Evolutionary conservation across 1,140 invertebrate genomes (phyloP), one percentile per base, ranked within the genome.

Genomic region (Battus philenor): DNA sequence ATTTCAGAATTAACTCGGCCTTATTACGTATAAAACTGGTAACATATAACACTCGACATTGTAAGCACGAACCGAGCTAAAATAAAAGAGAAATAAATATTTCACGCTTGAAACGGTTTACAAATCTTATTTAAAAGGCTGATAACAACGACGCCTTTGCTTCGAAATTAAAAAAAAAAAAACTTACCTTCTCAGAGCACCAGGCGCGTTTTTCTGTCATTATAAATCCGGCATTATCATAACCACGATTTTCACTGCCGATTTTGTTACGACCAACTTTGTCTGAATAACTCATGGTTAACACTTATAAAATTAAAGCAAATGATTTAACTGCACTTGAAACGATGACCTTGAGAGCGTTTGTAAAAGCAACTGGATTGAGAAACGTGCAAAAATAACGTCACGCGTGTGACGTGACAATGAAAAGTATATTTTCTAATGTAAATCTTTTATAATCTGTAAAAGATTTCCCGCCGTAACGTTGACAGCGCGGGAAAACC

Each of bases 171-270:
- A 12, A 7, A 7, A 36, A 36, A 24, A n/a, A 41, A 27, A 41
- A 29, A 41, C 24, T 29, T 13, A 41, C 38, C 38, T 41, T 41
- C n/a, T 26, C 13, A 1, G 38, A 29, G 12, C 29, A 10, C 50
- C 53, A 60, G 11, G 47, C 39, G 43, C 50, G 52, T 53, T 60
- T 60, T 36, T 60, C 58, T 12, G 58, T 56, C 53, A 60, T 50
- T 49, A 45, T 30, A 46, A 60, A 60, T 11, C 50, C 53, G 4
- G 52, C 44, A 46, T 60, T 60, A 36, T 60, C 58, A 27, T 56
- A 56, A 18, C 53, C 50, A 44, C 43, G 47, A 11, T 58, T 54
- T 38, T 58, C 54, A 20, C 51, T 49, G 1, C 18, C 30, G 43
- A 52, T 54, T 54, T 54, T 56, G 5, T 33, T 54, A 36, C 45